A percentile compares a stretch with the other conserved stretches of the same genome.
Evolutionary conservation across 2,888 invertebrate genomes (phyloP).

Genomic region (Trachelus iudaicus): DNA sequence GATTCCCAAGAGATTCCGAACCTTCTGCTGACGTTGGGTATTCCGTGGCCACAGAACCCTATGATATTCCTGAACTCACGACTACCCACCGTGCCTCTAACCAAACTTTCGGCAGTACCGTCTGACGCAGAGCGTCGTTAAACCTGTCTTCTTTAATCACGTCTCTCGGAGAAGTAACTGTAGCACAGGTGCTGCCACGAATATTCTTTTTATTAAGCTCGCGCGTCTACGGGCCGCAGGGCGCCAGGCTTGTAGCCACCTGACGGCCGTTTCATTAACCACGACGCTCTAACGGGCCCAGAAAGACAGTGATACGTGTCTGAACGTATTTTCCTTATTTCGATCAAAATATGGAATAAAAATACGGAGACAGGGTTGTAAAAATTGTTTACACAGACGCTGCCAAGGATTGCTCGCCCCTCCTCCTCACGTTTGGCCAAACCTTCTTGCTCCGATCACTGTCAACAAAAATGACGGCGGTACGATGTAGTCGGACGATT

Average conservation of each 20-base stretch:
- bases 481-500: slow-evolving; percentile 61
- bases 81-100: background rate
- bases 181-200: slow-evolving; percentile 34
- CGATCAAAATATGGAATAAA: background rate
- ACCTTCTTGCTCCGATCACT: background rate
- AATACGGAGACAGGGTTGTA: background rate
- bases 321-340: background rate
- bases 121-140: background rate
- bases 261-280: background rate
- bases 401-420: background rate
- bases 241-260: background rate
- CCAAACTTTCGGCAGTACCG: background rate
- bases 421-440: background rate
- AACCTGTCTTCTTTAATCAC: slow-evolving; percentile 34
- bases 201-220: slow-evolving; percentile 28
- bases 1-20: background rate
- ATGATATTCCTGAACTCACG: background rate
- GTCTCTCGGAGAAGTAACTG: slow-evolving; percentile 23
- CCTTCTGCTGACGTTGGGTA: background rate
- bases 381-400: background rate
- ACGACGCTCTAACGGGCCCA: background rate
- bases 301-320: background rate
- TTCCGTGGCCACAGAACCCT: background rate
- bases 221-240: background rate
- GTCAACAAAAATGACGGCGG: slow-evolving; percentile 34